These are phyloP conservation scores for Steinernema feltiae DNA, from an alignment of 1,140 invertebrate genomes.

Conservation along the genomic window DNA sequence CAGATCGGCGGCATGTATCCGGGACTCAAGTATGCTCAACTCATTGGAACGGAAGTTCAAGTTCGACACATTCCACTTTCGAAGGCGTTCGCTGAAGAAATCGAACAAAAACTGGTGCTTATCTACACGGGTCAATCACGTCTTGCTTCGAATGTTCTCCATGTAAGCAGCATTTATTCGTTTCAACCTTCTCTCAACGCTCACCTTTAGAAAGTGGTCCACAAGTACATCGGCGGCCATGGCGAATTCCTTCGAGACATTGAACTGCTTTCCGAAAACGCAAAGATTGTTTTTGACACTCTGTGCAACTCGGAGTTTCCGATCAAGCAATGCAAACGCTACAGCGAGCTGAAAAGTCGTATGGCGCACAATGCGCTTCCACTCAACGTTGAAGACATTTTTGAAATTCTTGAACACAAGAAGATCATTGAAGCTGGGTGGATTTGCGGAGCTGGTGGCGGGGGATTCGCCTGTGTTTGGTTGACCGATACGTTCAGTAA, in stretches of 20 bases:
- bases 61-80: neutral
- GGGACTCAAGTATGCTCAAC: conserved; percentile 31
- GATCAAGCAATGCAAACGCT: conserved; percentile 16
- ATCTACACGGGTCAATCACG: conserved; percentile 48
- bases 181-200: neutral
- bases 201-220: neutral
- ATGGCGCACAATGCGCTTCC: conserved; percentile 36
- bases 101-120: conserved; percentile 35
- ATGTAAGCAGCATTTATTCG: conserved; percentile 17
- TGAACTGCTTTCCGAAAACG: neutral
- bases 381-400: conserved; percentile 23
- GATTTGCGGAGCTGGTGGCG: conserved; percentile 45
- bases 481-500: conserved; percentile 11
- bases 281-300: neutral
- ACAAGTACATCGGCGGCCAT: neutral
- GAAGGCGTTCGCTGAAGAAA: conserved; percentile 19
- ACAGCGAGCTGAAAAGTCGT: conserved; percentile 38
- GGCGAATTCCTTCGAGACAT: neutral
- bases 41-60: conserved; percentile 18
- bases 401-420: conserved; percentile 11
- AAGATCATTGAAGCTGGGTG: conserved; percentile 26
- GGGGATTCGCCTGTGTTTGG: conserved; percentile 43
- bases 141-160: conserved; percentile 44
- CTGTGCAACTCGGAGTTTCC: conserved; percentile 33
- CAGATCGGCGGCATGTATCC: conserved; percentile 42